Evolutionary conservation across 1,140 invertebrate genomes (phyloP).

Genomic region (Ganaspis sp.): DNA sequence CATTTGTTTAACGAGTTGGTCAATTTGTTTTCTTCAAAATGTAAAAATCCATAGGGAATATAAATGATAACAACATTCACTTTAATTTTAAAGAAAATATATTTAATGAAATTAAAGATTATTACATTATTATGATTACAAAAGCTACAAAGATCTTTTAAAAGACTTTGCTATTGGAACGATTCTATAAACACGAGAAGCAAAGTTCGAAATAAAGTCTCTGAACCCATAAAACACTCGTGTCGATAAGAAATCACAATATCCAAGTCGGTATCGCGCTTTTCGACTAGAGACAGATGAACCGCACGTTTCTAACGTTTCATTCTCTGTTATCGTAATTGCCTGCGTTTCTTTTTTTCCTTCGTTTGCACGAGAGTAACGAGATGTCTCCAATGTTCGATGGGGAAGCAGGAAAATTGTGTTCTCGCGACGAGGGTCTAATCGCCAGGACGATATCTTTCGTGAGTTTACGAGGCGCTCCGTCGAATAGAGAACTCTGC

Average conservation of each 20-base stretch:
- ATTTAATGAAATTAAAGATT: too few relatives aligned
- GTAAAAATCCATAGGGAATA: too few relatives aligned
- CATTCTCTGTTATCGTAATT: slow-evolving; percentile 27
- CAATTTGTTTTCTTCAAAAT: too few relatives aligned
- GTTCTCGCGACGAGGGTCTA: slow-evolving; percentile 63
- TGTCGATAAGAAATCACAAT: slow-evolving; percentile 26
- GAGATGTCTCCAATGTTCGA: slow-evolving; percentile 29
- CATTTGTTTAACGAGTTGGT: too few relatives aligned
- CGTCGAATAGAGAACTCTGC: slow-evolving; percentile 25
- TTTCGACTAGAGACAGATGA: slow-evolving; percentile 31
- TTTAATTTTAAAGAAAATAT: too few relatives aligned
- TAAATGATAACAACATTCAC: too few relatives aligned
- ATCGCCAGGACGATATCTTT: slow-evolving; percentile 59
- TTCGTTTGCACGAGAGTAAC: slow-evolving; percentile 24
- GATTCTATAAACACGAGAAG: too few relatives aligned
- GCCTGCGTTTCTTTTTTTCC: background rate
- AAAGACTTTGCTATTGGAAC: too few relatives aligned
- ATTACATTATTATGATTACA: too few relatives aligned
- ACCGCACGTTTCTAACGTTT: slow-evolving; percentile 21
- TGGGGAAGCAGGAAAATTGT: slow-evolving; percentile 51
- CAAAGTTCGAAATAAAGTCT: background rate
- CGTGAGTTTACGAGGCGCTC: slow-evolving; percentile 55
- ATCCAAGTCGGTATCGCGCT: slow-evolving; percentile 37
- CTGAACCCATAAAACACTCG: background rate
- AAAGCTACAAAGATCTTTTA: too few relatives aligned